phyloP scores from a whole-genome alignment of 1,140 invertebrate species.

The Bombus sibiricus region DNA sequence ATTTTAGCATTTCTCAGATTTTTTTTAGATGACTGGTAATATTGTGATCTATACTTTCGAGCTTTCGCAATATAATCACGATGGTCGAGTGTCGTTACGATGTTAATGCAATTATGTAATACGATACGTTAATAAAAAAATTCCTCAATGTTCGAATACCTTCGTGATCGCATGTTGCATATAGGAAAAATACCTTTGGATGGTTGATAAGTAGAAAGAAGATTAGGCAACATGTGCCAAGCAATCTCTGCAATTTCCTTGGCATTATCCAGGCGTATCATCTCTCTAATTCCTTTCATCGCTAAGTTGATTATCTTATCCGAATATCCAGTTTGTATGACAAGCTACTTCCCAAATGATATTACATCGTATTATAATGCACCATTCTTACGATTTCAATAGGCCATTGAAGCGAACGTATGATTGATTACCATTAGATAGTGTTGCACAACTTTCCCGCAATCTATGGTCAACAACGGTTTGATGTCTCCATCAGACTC shows the following conservation, averaged over 20 bases:
- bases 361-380: not conserved
- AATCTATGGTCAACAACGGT: slow-evolving; percentile 47
- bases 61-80: too few species aligned
- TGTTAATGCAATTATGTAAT: too few species aligned
- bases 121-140: too few species aligned
- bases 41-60: not conserved
- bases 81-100: too few species aligned
- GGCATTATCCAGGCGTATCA: slow-evolving; percentile 35
- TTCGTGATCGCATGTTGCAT: not conserved
- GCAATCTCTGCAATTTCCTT: slow-evolving; percentile 49
- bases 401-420: not conserved
- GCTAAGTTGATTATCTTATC: slow-evolving; percentile 39
- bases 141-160: too few species aligned
- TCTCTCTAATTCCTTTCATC: slow-evolving; percentile 53
- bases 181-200: slow-evolving; percentile 23
- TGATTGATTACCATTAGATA: slow-evolving; percentile 52
- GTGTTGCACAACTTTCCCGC: slow-evolving; percentile 31
- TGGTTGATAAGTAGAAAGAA: slow-evolving; percentile 40
- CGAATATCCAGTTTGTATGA: slow-evolving; percentile 25
- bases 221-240: slow-evolving; percentile 60
- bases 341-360: slow-evolving; percentile 23
- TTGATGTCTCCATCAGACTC: slow-evolving; percentile 61
- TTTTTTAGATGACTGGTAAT: not conserved
- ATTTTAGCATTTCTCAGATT: not conserved
- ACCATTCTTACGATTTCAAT: not conserved